A percentile compares a stretch with the other conserved stretches of the same genome.
These are phyloP conservation scores for Aquatica leii DNA, from an alignment of 2,888 invertebrate species.

Conservation along the genomic window DNA sequence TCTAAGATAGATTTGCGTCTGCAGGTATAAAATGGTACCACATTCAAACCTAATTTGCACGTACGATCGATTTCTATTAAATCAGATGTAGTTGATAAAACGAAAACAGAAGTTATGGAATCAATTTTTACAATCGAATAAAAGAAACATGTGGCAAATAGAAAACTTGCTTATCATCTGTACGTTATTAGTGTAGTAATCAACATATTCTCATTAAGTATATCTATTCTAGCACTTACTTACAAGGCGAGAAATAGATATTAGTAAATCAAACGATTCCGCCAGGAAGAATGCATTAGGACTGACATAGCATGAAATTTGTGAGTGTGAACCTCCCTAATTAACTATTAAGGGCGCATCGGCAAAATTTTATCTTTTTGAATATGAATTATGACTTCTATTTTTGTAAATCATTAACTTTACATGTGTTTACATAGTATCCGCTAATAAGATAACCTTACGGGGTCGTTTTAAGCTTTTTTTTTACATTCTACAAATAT, in stretches of 20 bases:
- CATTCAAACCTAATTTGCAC: no score
- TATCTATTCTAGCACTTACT: slow-evolving; percentile 9
- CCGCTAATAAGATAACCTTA: no score
- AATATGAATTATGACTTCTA: slow-evolving; percentile 8
- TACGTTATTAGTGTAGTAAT: slow-evolving; percentile 19
- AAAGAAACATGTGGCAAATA: neutral
- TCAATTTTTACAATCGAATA: neutral
- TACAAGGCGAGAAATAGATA: slow-evolving; percentile 24
- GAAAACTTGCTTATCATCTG: slow-evolving; percentile 14
- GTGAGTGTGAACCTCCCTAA: slow-evolving; percentile 51
- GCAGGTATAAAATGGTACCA: no score
- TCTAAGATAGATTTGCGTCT: no score
- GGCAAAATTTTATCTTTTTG: slow-evolving; percentile 10
- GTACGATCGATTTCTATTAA: no score
- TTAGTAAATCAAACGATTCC: slow-evolving; percentile 38
- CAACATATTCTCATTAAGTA: slow-evolving; percentile 8
- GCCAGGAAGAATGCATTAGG: slow-evolving; percentile 39
- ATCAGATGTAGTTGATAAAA: no score
- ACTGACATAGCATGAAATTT: slow-evolving; percentile 49
- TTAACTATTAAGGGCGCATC: slow-evolving; percentile 48
- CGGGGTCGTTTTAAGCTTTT: no score
- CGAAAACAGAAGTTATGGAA: no score
- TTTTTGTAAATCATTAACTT: neutral
- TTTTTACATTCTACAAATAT: no score
- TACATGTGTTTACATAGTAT: slow-evolving; percentile 4